Conservation (phyloP, 2,113 vertebrate species). For the Nothoprocta pentlandii region DNA sequence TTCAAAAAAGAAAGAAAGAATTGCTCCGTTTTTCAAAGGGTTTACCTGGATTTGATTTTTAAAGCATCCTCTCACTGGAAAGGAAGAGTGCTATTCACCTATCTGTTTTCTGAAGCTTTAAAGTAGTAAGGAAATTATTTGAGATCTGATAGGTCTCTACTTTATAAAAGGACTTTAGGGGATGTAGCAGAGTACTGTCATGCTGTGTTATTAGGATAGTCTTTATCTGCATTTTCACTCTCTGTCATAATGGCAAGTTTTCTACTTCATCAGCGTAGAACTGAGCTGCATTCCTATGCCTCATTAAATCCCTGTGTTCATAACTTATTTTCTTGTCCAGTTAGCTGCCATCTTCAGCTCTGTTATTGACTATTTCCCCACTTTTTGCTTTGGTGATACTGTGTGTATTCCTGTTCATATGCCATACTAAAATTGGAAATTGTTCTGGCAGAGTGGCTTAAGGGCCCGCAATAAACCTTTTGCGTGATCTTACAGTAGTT, state of each 20-base stretch:
- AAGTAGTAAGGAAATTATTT: not conserved
- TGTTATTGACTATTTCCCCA: rapidly evolving
- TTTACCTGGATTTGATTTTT: not conserved
- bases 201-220: not conserved
- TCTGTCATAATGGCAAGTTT: not conserved
- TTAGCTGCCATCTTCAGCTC: not conserved
- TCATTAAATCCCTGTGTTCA: not conserved
- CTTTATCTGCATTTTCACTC: not conserved
- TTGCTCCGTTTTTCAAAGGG: not conserved
- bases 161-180: not conserved
- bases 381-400: not conserved
- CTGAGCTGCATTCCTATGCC: not conserved
- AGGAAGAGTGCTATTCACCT: not conserved
- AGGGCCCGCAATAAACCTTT: not conserved
- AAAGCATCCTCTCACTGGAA: not conserved
- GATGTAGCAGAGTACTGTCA: not conserved
- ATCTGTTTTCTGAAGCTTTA: not conserved
- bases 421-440: not conserved
- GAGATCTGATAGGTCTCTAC: not conserved
- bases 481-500: not conserved
- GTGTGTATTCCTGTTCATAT: not conserved
- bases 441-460: not conserved
- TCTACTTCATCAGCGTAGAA: not conserved
- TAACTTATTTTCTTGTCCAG: not conserved
- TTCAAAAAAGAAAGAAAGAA: not conserved